Conservation (phyloP, 2,113 vertebrate species). For the Rhinichthys klamathensis region DNA sequence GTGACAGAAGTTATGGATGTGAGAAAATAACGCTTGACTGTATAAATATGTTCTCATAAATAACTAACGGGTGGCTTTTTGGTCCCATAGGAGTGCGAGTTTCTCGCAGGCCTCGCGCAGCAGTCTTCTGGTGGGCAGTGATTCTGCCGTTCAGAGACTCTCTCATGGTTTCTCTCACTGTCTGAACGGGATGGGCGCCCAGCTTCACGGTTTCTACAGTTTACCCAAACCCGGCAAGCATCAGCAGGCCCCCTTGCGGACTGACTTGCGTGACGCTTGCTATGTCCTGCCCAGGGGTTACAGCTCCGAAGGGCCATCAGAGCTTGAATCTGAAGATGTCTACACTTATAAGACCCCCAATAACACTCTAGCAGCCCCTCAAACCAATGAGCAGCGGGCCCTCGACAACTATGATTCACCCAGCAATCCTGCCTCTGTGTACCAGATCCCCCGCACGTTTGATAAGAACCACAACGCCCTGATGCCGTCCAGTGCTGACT, state of each 20-base stretch:
- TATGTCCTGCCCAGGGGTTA: constrained; percentile 88
- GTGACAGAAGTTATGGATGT: neutral
- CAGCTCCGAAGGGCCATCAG: constrained; percentile 80
- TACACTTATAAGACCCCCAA: constrained; percentile 94
- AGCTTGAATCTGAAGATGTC: constrained; percentile 87
- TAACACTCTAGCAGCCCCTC: constrained; percentile 85
- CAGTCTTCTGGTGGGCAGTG: constrained; percentile 84
- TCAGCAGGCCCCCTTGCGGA: constrained; percentile 66
- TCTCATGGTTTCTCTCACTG: constrained; percentile 90
- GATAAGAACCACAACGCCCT: constrained; percentile 96
- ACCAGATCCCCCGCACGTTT: constrained; percentile 93
- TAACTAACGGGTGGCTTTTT: neutral
- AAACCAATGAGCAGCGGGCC: constrained; percentile 67
- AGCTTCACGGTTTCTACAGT: constrained; percentile 92
- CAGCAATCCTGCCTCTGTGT: constrained; percentile 84
- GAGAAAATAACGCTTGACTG: neutral
- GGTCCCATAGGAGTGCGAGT: constrained; percentile 87
- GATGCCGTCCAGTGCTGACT: constrained; percentile 79
- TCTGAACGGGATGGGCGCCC: constrained; percentile 82
- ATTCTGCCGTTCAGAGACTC: constrained; percentile 88
- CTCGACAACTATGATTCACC: constrained; percentile 90
- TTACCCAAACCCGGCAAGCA: constrained; percentile 90
- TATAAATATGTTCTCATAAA: neutral
- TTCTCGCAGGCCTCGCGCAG: constrained; percentile 92
- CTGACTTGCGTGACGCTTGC: constrained; percentile 76